Evolutionary conservation across 2,888 invertebrate species (phyloP), one percentile per base, ranked within the genome.

Genomic region (Apodemia zela): DNA sequence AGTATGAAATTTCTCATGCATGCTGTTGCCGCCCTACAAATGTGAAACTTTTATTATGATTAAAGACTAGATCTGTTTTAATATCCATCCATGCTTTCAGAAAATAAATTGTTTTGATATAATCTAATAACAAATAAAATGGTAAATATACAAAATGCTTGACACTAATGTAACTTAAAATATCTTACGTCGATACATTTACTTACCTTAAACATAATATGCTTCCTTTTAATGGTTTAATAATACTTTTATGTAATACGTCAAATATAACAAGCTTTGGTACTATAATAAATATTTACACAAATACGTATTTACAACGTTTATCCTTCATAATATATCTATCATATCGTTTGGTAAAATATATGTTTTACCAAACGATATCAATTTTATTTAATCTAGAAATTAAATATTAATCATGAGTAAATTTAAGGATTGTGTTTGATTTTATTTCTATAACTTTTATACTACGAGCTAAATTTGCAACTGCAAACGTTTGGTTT

Each of bases 231-330:
- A 47, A 47, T 47, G 70, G 35, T 38, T 66, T 59, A 72, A 71
- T 74, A 75, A 74, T 75, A 76, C 73, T 72, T 73, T 72, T 74
- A 75, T 72, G 69, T 75, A 76, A 77, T 71, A 72, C 68, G 67
- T 68, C 42, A 35, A 66, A 62, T 45, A 61, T 66, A 62, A 73
- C 69, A 75, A 79, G 76, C 84, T 85, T 85, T 84, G 84, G 84
- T 80, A 74, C 74, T 78, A 75, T 65, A 71, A 73, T 76, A 76
- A 72, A 72, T 80, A 82, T 74, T 59, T 68, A 68, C 64, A 68
- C 51, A 63, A 58, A 63, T 47, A 62, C 45, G n/a, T 62, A 47
- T 42, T 49, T 33, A 17, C 13, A 59, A 63, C 61, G 35, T 38
- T 51, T 47, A 21, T 51, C 18, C 21, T 18, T 17, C 18, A 21